Percentiles rank a stretch among this genome's conserved stretches.
phyloP scores from a whole-genome alignment of 2,113 vertebrate genomes.

The Bambusicola thoracicus region DNA sequence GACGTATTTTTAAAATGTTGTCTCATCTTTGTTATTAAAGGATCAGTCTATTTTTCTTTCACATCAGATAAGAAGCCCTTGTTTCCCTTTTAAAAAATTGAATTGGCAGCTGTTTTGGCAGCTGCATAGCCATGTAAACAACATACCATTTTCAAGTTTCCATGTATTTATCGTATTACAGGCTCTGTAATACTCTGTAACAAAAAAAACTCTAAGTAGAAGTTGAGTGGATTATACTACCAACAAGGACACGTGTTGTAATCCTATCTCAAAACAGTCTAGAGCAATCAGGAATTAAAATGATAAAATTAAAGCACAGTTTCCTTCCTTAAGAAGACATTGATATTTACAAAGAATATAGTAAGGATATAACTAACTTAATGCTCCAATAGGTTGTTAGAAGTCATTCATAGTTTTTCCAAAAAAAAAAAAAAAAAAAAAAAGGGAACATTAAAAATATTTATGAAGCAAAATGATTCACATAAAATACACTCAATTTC shows the following conservation, averaged over 20 bases:
- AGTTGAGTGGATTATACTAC: neutral
- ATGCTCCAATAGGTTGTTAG: neutral
- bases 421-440: too few species aligned
- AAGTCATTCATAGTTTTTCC: neutral
- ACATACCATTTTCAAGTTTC: constrained; percentile 67
- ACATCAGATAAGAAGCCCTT: constrained; percentile 54
- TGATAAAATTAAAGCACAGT: neutral
- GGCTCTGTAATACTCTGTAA: too few species aligned
- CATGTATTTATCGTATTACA: constrained; percentile 69
- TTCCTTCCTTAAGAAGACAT: neutral
- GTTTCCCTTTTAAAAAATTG: constrained; percentile 57
- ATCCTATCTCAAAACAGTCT: neutral
- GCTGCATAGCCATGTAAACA: constrained; percentile 66
- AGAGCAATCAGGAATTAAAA: neutral
- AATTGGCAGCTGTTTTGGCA: constrained; percentile 71
- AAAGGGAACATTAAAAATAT: neutral
- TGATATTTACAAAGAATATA: neutral
- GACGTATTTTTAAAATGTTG: neutral
- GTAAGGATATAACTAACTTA: neutral
- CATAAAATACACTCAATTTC: neutral
- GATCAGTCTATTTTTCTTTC: constrained; percentile 44
- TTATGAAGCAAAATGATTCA: neutral
- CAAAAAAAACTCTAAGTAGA: constrained; percentile 50
- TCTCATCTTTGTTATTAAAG: constrained; percentile 2
- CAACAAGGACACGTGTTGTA: neutral